phyloP scores from a whole-genome alignment of 2,888 invertebrate genomes.

The Limnephilus lunatus region DNA sequence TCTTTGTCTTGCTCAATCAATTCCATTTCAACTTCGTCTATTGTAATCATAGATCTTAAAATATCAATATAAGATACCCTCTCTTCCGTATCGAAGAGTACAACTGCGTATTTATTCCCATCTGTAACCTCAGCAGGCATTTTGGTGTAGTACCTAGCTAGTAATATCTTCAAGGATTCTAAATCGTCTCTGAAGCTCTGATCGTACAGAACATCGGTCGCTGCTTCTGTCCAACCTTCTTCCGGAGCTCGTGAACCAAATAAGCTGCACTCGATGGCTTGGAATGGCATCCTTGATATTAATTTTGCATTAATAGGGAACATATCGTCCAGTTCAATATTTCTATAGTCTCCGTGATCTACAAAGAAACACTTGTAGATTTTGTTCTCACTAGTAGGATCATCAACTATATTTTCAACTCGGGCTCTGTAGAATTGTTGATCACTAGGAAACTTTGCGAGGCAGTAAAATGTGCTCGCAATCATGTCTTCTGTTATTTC shows the following conservation, averaged over 20 bases:
- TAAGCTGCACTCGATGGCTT: slow-evolving; percentile 81
- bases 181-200: slow-evolving; percentile 72
- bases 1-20: slow-evolving; percentile 66
- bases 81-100: slow-evolving; percentile 74
- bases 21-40: slow-evolving; percentile 65
- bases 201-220: slow-evolving; percentile 76
- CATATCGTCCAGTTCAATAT: slow-evolving; percentile 72
- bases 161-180: slow-evolving; percentile 73
- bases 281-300: slow-evolving; percentile 78
- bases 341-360: slow-evolving; percentile 79
- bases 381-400: slow-evolving; percentile 66
- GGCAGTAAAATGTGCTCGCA: slow-evolving; percentile 73
- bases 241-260: slow-evolving; percentile 75
- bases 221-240: slow-evolving; percentile 76
- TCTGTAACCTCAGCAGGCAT: slow-evolving; percentile 71
- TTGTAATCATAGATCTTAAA: slow-evolving; percentile 70
- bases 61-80: slow-evolving; percentile 74
- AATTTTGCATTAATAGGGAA: slow-evolving; percentile 75
- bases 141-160: slow-evolving; percentile 73
- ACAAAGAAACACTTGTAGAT: slow-evolving; percentile 78
- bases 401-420: slow-evolving; percentile 70
- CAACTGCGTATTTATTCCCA: slow-evolving; percentile 75
- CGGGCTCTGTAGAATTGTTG: slow-evolving; percentile 73
- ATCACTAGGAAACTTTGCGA: slow-evolving; percentile 76
- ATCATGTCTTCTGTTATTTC: slow-evolving; percentile 67